Percentiles rank a stretch among this genome's conserved stretches.
Evolutionary conservation across 2,888 invertebrate genomes (phyloP).

Genomic region (Sarcophaga rosellei): DNA sequence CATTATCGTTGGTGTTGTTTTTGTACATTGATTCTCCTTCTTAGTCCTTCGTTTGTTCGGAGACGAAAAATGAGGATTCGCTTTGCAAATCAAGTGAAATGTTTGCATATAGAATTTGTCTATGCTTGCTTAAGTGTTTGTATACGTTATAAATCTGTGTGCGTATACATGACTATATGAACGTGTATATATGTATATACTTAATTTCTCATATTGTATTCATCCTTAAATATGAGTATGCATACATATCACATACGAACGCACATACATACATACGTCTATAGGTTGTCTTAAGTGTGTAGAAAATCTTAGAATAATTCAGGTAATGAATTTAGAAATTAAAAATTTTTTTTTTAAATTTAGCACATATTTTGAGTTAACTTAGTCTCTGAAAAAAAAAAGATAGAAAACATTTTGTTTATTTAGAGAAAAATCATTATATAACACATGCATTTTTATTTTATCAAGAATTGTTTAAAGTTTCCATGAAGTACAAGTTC

Average conservation of each 20-base stretch:
- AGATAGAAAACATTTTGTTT: no score
- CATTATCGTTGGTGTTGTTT: constrained; percentile 59
- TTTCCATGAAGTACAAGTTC: no score
- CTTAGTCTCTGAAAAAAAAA: no score
- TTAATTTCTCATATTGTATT: constrained; percentile 36
- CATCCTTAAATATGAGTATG: constrained; percentile 40
- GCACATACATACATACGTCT: not conserved
- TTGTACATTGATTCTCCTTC: constrained; percentile 11
- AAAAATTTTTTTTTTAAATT: no score
- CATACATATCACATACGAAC: constrained; percentile 69
- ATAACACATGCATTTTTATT: no score
- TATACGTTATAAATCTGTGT: constrained; percentile 75
- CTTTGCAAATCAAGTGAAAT: constrained; percentile 81
- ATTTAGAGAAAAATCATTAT: no score
- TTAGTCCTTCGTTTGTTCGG: constrained; percentile 47
- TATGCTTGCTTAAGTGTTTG: constrained; percentile 80
- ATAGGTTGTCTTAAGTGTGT: no score
- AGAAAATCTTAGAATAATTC: no score
- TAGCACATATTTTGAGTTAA: no score
- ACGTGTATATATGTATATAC: constrained; percentile 64
- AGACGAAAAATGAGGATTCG: constrained; percentile 68
- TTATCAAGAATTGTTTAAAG: no score
- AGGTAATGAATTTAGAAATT: no score
- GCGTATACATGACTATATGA: constrained; percentile 71
- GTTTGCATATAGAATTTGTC: constrained; percentile 81